Base-by-base conservation (phyloP, 2,113 vertebrate species). In the Spermophilus dauricus region DNA sequence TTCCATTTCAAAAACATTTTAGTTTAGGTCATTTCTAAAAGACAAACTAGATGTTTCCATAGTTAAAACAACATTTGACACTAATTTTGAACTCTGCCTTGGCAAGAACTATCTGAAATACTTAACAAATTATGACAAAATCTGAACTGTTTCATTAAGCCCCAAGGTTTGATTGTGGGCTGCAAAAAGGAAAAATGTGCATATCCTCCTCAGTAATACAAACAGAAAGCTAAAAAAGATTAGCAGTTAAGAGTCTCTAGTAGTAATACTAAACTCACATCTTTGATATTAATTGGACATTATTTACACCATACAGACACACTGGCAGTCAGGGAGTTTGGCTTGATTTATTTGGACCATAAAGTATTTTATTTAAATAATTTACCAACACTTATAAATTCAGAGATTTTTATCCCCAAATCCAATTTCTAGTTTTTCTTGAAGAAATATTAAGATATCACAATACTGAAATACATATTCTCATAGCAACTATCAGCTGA, bases 251-350 rank as follows among this genome's bases (percentile, higher is more conserved):
- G 26, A 92, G 32, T 87, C 72, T 89, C 39, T 48, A 70, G 34
- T 70, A 91, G 12, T 26, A 81, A 8, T 86, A 53, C 30, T 89
- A 93, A 95, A 92, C 22, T 69, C 83, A 63, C 73, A 34, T 94
- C 56, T 97, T 91, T 94, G 37, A 96, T 67, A 94, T 67, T 96
- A 96, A 87, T 10, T 89, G 58, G 37, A 84, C 65, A 97, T 3
- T 96, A 42, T 89, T 96, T 96, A 97, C 58, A 97, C 81, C 76
- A 94, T 77, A 97, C 24, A 97, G 39, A 97, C 86, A 97, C 89
- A 93, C 12, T 89, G 87, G 61, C 77, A 97, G 91, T 87, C 80
- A 95, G 45, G 18, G 30, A 72, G 39, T 16, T 96, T 89, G 45
- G 93, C 24, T 90, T 93, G 56, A 96, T 96, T 97, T 97, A 97